phyloP scores from a whole-genome alignment of 2,113 vertebrate species.

The Puffinus mauretanicus region DNA sequence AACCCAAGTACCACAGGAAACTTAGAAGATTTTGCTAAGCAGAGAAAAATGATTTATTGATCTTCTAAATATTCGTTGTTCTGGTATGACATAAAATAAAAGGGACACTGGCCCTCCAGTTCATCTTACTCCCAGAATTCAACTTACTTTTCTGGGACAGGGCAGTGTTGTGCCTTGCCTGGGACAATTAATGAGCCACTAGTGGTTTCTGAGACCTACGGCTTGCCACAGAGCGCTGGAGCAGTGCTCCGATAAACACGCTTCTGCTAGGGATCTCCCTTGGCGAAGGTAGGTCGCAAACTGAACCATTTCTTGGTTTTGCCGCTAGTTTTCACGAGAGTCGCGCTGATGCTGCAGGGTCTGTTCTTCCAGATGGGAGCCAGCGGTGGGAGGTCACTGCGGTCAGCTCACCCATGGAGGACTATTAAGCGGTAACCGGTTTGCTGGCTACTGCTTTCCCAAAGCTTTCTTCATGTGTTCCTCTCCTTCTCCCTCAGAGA shows the following conservation, averaged over 20 bases:
- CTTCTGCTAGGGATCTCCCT: neutral
- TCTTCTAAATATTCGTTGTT: neutral
- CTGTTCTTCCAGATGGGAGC: neutral
- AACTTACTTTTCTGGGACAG: neutral
- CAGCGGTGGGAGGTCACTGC: neutral
- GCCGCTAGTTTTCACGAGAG: neutral
- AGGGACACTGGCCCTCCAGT: neutral
- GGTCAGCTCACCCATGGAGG: neutral
- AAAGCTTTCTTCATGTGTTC: neutral
- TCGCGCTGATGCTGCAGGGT: neutral
- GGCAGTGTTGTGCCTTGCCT: neutral
- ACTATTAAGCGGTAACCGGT: neutral
- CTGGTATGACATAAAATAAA: neutral
- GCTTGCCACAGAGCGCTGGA: accelerated
- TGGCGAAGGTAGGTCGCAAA: accelerated
- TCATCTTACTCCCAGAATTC: neutral
- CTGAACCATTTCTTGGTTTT: neutral
- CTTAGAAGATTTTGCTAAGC: neutral
- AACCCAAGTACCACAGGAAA: neutral
- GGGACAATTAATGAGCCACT: neutral
- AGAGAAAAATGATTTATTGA: neutral
- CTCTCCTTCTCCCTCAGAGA: neutral
- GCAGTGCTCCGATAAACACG: accelerated
- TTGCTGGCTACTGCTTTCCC: neutral
- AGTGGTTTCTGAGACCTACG: neutral